Evolutionary conservation across 1,140 invertebrate species (phyloP).

Genomic region (Cydia amplana): DNA sequence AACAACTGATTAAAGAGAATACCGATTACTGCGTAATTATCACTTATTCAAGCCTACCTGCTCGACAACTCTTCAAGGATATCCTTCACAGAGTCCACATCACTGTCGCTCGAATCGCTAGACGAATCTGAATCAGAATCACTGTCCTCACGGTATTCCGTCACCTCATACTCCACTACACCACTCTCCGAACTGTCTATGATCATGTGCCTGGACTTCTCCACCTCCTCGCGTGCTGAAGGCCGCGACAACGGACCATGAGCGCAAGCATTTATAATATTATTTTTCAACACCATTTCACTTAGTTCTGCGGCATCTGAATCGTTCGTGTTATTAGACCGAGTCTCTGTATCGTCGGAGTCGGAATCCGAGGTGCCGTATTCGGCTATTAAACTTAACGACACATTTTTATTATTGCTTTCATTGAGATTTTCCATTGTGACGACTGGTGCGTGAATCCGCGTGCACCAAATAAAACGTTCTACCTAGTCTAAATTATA

Average conservation of each 20-base stretch:
- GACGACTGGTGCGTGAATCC: constrained; percentile 40
- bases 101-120: constrained; percentile 70
- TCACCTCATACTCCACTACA: constrained; percentile 68
- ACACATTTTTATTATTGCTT: constrained; percentile 73
- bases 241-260: constrained; percentile 64
- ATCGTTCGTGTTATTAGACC: constrained; percentile 63
- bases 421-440: constrained; percentile 71
- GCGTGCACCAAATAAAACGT: constrained; percentile 23
- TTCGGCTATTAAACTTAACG: constrained; percentile 69
- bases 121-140: constrained; percentile 60
- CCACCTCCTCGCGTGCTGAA: constrained; percentile 42
- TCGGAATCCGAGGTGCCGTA: constrained; percentile 72
- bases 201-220: constrained; percentile 65
- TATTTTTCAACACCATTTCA: constrained; percentile 77
- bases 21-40: constrained; percentile 2
- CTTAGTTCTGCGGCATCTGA: constrained; percentile 67
- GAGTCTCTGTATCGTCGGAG: constrained; percentile 63
- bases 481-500: neutral
- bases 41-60: constrained; percentile 52
- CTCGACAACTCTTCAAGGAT: constrained; percentile 62
- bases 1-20: neutral
- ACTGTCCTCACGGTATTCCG: constrained; percentile 67
- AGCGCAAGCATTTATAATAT: constrained; percentile 75
- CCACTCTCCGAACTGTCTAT: constrained; percentile 67
- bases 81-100: constrained; percentile 69